Conservation (phyloP, 2,113 vertebrate species). For the Xiphorhynchus elegans region DNA sequence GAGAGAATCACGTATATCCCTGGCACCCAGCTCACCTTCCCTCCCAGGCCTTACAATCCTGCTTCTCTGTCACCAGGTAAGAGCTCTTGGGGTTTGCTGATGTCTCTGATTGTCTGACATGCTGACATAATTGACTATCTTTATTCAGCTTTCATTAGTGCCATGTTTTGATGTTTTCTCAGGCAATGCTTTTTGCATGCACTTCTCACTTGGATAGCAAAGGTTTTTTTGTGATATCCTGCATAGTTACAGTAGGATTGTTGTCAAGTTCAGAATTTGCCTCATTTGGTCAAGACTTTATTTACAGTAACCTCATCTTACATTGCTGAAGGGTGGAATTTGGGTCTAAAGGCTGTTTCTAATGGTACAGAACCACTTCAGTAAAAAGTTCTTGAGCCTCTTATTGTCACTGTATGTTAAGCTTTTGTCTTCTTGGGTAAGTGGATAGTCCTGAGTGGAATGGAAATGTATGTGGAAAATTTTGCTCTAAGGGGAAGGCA, state of each 20-base stretch:
- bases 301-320: not conserved
- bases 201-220: not conserved
- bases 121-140: not conserved
- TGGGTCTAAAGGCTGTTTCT: not conserved
- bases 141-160: not conserved
- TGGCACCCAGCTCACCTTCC: constrained; percentile 93
- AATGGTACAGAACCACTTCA: not conserved
- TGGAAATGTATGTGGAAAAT: not conserved
- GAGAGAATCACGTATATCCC: constrained; percentile 97
- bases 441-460: not conserved
- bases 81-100: not conserved
- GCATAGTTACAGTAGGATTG: not conserved
- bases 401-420: not conserved
- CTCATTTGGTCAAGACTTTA: not conserved
- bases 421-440: not conserved
- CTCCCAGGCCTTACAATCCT: constrained; percentile 93
- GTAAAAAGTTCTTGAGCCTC: not conserved
- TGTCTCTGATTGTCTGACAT: not conserved
- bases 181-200: not conserved
- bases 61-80: constrained; percentile 95
- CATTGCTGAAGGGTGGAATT: not conserved
- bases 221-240: not conserved
- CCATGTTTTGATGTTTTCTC: not conserved
- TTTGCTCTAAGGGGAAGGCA: not conserved
- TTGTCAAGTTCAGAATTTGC: not conserved